A percentile compares a stretch with the other conserved stretches of the same genome.
Evolutionary conservation across 2,888 invertebrate genomes (phyloP).

Genomic region (Eristalis pertinax): DNA sequence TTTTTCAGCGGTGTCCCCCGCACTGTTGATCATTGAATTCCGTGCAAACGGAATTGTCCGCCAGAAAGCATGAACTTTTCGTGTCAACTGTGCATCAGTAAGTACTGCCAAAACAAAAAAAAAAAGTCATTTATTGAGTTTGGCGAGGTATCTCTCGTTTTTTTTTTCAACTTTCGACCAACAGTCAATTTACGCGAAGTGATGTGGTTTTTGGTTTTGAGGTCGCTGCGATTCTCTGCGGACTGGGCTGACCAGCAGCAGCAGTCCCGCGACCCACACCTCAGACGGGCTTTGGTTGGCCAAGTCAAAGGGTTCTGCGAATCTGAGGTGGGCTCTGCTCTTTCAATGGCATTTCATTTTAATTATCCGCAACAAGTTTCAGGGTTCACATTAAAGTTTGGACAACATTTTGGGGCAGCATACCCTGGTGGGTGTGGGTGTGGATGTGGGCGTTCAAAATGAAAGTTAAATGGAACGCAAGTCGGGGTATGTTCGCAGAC

Average conservation of each 20-base stretch:
- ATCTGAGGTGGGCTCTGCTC: neutral
- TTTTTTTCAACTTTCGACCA: slow-evolving; percentile 13
- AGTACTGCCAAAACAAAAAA: too few relatives aligned
- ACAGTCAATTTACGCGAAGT: slow-evolving; percentile 29
- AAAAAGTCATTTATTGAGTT: slow-evolving; percentile 19
- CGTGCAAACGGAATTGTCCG: neutral
- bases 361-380: neutral
- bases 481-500: too few relatives aligned
- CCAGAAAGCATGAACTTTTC: neutral
- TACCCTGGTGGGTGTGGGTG: neutral
- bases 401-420: neutral
- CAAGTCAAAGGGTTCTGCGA: neutral
- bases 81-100: neutral
- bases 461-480: too few relatives aligned
- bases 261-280: neutral
- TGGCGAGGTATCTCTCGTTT: neutral
- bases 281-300: neutral
- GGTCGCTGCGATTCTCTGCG: neutral
- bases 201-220: slow-evolving; percentile 29
- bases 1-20: neutral
- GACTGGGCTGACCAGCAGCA: neutral
- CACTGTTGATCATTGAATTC: neutral
- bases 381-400: neutral
- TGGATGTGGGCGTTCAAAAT: neutral
- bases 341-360: neutral